A percentile compares a stretch with the other conserved stretches of the same genome.
These are phyloP conservation scores for Trileptium ribeirensis DNA, from an alignment of 2,888 invertebrate species.

Conservation along the genomic window DNA sequence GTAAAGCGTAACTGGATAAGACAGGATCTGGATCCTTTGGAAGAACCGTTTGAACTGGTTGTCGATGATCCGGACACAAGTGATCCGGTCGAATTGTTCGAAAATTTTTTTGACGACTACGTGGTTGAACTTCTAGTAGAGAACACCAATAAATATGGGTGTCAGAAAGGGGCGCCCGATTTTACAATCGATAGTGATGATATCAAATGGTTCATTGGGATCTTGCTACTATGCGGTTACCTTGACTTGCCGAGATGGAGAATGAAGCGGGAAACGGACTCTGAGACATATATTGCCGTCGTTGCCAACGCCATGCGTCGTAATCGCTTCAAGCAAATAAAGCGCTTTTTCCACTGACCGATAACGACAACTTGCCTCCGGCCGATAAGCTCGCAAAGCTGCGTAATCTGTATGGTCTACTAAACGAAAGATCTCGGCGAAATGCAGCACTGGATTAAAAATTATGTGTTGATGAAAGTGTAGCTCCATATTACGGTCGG, in stretches of 20 bases:
- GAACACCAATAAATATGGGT: neutral
- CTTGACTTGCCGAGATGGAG: neutral
- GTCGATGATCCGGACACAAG: neutral
- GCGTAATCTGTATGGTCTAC: neutral
- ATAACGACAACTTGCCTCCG: neutral
- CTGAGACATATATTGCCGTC: neutral
- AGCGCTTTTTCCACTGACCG: neutral
- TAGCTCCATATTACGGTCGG: neutral
- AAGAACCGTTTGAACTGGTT: too few species aligned
- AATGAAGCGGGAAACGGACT: neutral
- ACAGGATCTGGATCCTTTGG: too few species aligned
- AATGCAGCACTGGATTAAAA: constrained; percentile 15
- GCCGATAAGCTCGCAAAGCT: neutral
- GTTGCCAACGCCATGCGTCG: neutral
- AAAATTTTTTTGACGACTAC: neutral
- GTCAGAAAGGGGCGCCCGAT: neutral
- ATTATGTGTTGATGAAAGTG: neutral
- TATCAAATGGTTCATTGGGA: neutral
- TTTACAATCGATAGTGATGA: neutral
- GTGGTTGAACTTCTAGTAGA: neutral
- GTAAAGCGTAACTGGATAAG: too few species aligned
- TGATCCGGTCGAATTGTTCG: neutral
- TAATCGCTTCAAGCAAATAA: neutral
- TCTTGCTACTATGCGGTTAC: neutral
- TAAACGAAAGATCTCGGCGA: too few species aligned